Base-by-base conservation (phyloP, 37 sponge, comb jelly and placozoan genomes). In the Aphrocallistes beatrix region DNA sequence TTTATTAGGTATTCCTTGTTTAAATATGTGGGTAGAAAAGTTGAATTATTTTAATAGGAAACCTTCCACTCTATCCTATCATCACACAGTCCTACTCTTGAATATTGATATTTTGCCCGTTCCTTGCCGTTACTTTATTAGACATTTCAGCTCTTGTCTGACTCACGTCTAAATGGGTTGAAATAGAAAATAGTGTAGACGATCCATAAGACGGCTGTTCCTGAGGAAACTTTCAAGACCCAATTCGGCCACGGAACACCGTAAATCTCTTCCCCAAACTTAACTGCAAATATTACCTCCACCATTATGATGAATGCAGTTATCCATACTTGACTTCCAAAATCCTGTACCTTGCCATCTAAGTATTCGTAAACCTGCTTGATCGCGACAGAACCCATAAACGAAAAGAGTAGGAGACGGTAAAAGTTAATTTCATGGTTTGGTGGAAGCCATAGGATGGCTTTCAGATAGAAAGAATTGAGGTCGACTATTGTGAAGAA, bases 401-500 rank as follows among this genome's bases (percentile, higher is more conserved):
- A 85, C 23, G 84, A 85, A 81, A 87, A 92, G 81, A 95, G 3
- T 1, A 88, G 0, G 17, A 87, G 88, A 1, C 95, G 88, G 50
- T 87, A 88, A 50, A 89, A 38, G 87, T 95, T 95, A 45, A 95
- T 83, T 19, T 69, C 38, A 49, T 95, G 95, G 69, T 91, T 89
- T 19, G 91, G 91, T 8, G 95, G 92, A 34, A 92, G 83, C 95
- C 95, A 95, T 30, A 92, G 92, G 38, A 92, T 83, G 0, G 95
- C 87, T 84, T 95, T 95, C 37, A 95, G 50, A 45, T 95, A 95
- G 89, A 95, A 95, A 0, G 87, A 75, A 82, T 95, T 95, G 81
- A 95, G 81, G 42, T 95, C 95, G 37, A 91, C 90, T 36, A 92
- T 13, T 86, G 91, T 81, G 87, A 87, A 93, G 88, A 90, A 51